Conservation (phyloP, 2,113 vertebrate genomes). For the Vimba vimba region DNA sequence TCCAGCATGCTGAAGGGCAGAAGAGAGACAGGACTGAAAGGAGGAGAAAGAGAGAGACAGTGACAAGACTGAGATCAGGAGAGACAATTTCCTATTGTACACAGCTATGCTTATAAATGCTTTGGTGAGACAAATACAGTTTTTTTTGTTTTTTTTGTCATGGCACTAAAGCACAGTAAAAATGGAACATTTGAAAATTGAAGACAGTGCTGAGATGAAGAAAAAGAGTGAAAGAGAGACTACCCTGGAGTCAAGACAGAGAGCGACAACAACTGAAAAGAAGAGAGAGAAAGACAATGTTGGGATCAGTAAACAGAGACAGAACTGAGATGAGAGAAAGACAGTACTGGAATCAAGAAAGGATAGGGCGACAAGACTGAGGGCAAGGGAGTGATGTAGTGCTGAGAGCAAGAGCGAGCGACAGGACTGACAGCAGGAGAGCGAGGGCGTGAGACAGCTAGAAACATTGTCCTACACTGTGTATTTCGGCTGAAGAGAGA, state of each 20-base stretch:
- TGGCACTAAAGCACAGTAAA: background rate
- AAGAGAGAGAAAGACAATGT: background rate
- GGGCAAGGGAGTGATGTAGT: background rate
- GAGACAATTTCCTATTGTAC: background rate
- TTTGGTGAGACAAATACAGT: background rate
- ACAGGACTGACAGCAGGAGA: background rate
- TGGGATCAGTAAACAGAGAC: background rate
- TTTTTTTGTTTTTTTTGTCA: background rate
- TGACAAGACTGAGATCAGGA: background rate
- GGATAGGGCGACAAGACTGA: background rate
- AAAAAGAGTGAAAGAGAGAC: background rate
- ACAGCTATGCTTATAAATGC: background rate
- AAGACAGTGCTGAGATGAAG: background rate
- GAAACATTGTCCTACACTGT: background rate
- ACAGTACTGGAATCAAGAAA: background rate
- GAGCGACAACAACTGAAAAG: background rate
- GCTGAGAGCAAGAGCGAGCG: background rate
- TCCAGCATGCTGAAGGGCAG: background rate
- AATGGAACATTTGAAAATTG: background rate
- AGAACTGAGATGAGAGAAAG: background rate
- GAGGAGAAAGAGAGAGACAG: background rate
- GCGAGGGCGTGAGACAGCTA: background rate
- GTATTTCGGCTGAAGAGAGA: constrained; percentile 17
- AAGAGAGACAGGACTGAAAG: background rate
- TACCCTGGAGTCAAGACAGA: constrained; percentile 3